Evolutionary conservation across 1,140 invertebrate genomes (phyloP).

Genomic region (Archegozetes longisetosus): DNA sequence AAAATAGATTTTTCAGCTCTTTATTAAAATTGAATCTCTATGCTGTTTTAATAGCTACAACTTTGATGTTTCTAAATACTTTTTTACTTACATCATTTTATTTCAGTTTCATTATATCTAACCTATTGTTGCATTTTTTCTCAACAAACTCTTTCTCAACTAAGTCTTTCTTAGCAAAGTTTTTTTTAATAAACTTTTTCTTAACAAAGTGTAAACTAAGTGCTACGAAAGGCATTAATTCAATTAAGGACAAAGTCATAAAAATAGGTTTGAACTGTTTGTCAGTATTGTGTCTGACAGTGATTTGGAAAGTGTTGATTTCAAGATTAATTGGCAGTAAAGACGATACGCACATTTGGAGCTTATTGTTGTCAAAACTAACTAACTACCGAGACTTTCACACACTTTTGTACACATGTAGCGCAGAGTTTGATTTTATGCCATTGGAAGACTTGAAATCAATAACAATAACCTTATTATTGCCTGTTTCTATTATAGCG

Average conservation of each 20-base stretch:
- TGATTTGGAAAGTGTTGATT: neutral
- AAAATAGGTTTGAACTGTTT: neutral
- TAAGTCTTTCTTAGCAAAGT: neutral
- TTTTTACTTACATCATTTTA: neutral
- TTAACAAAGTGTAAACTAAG: neutral
- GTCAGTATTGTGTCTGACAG: neutral
- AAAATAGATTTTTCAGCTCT: neutral
- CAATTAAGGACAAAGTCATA: neutral
- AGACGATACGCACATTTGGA: constrained; percentile 45
- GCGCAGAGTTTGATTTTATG: constrained; percentile 65
- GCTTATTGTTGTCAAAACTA: constrained; percentile 58
- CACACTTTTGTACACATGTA: constrained; percentile 65
- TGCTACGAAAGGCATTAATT: neutral
- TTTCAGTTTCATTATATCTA: neutral
- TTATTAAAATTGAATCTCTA: neutral
- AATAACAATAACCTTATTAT: neutral
- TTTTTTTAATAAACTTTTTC: neutral
- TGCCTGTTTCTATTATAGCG: neutral
- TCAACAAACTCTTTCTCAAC: neutral
- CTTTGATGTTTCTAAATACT: neutral
- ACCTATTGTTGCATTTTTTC: neutral
- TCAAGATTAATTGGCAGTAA: neutral
- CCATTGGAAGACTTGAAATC: constrained; percentile 28
- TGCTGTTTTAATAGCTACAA: neutral
- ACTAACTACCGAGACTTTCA: constrained; percentile 57